These are phyloP conservation scores for Tachyglossus aculeatus DNA, from an alignment of 2,797 vertebrate genomes.

Conservation along the genomic window DNA sequence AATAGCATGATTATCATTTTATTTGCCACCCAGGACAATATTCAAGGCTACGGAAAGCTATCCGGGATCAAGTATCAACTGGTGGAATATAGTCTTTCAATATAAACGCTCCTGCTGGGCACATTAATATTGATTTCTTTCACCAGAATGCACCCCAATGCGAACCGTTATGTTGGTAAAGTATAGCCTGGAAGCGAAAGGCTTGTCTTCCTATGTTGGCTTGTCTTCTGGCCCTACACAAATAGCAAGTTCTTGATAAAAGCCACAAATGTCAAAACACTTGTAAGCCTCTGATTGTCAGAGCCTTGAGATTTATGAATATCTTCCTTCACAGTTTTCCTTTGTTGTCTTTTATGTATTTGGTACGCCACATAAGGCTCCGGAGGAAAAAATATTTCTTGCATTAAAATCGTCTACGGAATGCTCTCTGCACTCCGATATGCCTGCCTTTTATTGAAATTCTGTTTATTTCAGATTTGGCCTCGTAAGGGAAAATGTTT, in stretches of 20 bases:
- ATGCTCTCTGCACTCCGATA: constrained; percentile 19
- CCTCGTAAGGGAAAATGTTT: constrained; percentile 18
- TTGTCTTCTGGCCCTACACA: neutral
- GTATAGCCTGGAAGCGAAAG: too few species aligned
- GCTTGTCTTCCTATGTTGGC: neutral
- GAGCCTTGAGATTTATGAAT: neutral
- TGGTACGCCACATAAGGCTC: constrained; percentile 27
- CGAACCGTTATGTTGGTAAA: too few species aligned
- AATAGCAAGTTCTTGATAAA: neutral
- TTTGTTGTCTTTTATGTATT: constrained; percentile 16
- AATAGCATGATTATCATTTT: too few species aligned
- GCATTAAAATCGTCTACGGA: constrained; percentile 37
- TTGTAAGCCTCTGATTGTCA: constrained; percentile 4
- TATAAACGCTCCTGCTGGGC: too few species aligned
- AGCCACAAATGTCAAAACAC: neutral
- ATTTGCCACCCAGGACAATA: too few species aligned
- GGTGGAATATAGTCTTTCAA: too few species aligned
- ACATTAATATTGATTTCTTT: too few species aligned
- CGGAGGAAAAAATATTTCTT: constrained; percentile 15
- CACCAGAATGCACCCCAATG: too few species aligned
- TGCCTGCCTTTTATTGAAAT: neutral
- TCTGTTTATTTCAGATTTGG: constrained; percentile 39
- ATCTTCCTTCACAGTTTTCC: constrained; percentile 20
- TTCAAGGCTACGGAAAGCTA: too few species aligned
- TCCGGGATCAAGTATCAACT: too few species aligned